Evolutionary conservation across 2,888 invertebrate genomes (phyloP).

Genomic region (Adelphocoris suturalis): DNA sequence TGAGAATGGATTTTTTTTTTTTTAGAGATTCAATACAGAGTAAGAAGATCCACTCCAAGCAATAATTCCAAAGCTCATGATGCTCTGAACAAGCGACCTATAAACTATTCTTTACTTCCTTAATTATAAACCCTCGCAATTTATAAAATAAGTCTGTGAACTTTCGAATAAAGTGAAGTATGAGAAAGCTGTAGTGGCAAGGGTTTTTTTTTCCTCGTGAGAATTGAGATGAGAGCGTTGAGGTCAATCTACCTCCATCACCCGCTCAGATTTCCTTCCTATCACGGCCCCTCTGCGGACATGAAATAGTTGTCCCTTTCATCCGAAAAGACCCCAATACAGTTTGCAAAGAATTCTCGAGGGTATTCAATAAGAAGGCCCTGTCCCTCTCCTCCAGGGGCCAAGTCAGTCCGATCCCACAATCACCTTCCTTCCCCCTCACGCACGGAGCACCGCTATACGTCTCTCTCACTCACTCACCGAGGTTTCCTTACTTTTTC

Average conservation of each 20-base stretch:
- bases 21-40: no score
- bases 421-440: slow-evolving; percentile 29
- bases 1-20: no score
- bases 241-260: neutral
- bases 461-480: neutral
- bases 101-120: no score
- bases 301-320: neutral
- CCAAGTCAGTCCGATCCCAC: slow-evolving; percentile 21
- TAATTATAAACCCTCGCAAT: no score
- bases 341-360: slow-evolving; percentile 24
- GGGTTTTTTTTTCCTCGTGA: neutral
- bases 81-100: no score
- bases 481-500: neutral
- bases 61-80: no score
- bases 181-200: no score
- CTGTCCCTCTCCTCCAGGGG: neutral
- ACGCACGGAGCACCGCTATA: neutral
- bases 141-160: no score
- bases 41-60: no score
- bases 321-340: neutral
- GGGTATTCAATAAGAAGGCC: slow-evolving; percentile 40
- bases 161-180: no score
- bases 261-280: neutral
- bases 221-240: neutral
- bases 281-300: neutral